Conservation (phyloP, 1,140 invertebrate species). For the Agrilus planipennis region DNA sequence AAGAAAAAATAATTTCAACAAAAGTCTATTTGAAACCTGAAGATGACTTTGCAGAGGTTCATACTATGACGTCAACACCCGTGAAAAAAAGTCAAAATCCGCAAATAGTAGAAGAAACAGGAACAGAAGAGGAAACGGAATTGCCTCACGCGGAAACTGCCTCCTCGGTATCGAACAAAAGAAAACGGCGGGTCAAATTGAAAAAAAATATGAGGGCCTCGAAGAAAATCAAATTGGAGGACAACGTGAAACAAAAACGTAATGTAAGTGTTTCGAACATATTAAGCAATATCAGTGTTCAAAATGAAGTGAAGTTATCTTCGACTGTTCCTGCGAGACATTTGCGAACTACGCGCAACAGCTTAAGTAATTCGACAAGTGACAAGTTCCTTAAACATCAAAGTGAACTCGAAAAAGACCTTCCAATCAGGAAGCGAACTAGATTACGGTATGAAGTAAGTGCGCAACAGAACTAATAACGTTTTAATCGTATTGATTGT, state of each 20-base stretch:
- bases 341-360: slow-evolving; percentile 6
- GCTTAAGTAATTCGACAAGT: not conserved
- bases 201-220: not conserved
- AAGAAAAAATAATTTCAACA: no score
- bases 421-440: slow-evolving; percentile 11
- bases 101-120: no score
- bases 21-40: no score
- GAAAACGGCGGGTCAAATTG: not conserved
- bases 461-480: no score
- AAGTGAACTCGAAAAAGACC: slow-evolving; percentile 10
- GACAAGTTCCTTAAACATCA: slow-evolving; percentile 7
- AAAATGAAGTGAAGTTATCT: slow-evolving; percentile 4
- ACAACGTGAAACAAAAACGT: not conserved
- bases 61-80: no score
- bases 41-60: no score
- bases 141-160: no score
- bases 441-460: slow-evolving; percentile 8
- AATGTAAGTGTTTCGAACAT: not conserved
- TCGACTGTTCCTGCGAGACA: slow-evolving; percentile 1
- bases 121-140: no score
- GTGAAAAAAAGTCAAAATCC: no score
- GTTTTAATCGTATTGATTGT: no score
- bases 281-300: not conserved
- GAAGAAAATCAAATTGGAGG: not conserved
- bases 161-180: no score